Percentiles rank a stretch among this genome's conserved stretches.
These are phyloP conservation scores for Blastobasis adustella DNA, from an alignment of 2,888 invertebrate species.

Conservation along the genomic window DNA sequence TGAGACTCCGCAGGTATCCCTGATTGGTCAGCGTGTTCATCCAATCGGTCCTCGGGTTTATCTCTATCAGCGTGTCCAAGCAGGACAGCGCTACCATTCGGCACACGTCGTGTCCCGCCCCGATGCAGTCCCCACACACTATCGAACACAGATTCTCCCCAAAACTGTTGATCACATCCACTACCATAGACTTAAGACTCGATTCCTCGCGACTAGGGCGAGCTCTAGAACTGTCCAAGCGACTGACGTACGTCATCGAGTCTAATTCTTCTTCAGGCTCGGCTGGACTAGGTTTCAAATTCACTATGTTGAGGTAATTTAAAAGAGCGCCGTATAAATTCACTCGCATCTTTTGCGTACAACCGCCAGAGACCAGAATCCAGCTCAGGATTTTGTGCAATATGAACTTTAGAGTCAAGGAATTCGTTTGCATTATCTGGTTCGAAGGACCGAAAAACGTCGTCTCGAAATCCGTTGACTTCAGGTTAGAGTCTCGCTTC, in stretches of 20 bases:
- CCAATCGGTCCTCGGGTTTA: constrained; percentile 80
- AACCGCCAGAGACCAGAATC: constrained; percentile 86
- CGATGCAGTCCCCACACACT: constrained; percentile 90
- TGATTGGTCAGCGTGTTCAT: constrained; percentile 55
- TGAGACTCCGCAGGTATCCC: constrained; percentile 87
- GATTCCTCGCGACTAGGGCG: constrained; percentile 45
- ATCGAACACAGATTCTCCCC: constrained; percentile 86
- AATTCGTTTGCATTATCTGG: constrained; percentile 76
- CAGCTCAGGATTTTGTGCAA: constrained; percentile 86
- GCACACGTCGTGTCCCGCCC: constrained; percentile 89
- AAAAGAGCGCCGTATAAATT: constrained; percentile 90
- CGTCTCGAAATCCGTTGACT: constrained; percentile 53
- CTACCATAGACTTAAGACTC: constrained; percentile 54
- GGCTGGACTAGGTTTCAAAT: constrained; percentile 59
- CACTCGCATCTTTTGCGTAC: constrained; percentile 88
- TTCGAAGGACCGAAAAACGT: constrained; percentile 61
- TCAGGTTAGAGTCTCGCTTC: constrained; percentile 54
- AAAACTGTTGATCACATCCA: constrained; percentile 77
- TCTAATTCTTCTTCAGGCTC: constrained; percentile 51
- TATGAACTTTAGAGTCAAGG: constrained; percentile 80
- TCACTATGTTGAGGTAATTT: constrained; percentile 86
- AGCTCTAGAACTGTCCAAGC: constrained; percentile 76
- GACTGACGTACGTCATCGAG: constrained; percentile 76
- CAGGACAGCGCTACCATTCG: constrained; percentile 91
- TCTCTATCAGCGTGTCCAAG: constrained; percentile 84